A percentile compares a stretch with the other conserved stretches of the same genome.
These are phyloP conservation scores for Paratilapia polleni DNA, from an alignment of 2,113 vertebrate species.

Conservation along the genomic window DNA sequence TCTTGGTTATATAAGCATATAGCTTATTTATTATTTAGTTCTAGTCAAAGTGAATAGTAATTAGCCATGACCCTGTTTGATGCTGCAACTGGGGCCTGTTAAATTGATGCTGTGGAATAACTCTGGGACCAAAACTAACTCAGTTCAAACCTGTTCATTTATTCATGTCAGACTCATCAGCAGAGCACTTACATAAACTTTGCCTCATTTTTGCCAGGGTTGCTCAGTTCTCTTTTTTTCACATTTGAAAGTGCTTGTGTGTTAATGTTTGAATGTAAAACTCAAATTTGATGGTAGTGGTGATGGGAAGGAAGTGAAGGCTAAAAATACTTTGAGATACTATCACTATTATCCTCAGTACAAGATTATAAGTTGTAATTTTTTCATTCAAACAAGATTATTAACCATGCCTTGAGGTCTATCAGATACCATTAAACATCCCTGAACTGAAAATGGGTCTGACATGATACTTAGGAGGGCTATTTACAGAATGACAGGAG, in stretches of 20 bases:
- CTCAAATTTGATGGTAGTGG: neutral
- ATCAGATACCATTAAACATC: slow-evolving; percentile 54
- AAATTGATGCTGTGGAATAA: slow-evolving; percentile 65
- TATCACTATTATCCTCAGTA: slow-evolving; percentile 39
- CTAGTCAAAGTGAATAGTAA: slow-evolving; percentile 69
- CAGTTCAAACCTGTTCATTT: slow-evolving; percentile 67
- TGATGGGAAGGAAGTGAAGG: neutral
- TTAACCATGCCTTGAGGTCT: slow-evolving; percentile 42
- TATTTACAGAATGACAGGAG: slow-evolving; percentile 32
- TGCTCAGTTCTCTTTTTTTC: neutral
- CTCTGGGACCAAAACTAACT: slow-evolving; percentile 58
- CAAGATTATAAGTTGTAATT: slow-evolving; percentile 34
- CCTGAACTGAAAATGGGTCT: slow-evolving; percentile 30
- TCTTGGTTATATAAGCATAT: slow-evolving; percentile 59
- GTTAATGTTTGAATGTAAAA: neutral
- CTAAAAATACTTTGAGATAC: slow-evolving; percentile 23
- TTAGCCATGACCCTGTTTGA: slow-evolving; percentile 71
- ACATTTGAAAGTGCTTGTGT: neutral
- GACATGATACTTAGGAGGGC: slow-evolving; percentile 5
- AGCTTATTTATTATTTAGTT: slow-evolving; percentile 72
- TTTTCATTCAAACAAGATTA: slow-evolving; percentile 36
- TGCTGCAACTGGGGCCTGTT: slow-evolving; percentile 68
- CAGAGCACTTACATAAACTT: slow-evolving; percentile 29
- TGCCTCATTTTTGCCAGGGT: slow-evolving; percentile 4
- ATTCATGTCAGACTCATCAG: slow-evolving; percentile 63